These are phyloP conservation scores for Pocillopora meandrina DNA, from an alignment of 92 coral and sea anemone species.

Conservation along the genomic window DNA sequence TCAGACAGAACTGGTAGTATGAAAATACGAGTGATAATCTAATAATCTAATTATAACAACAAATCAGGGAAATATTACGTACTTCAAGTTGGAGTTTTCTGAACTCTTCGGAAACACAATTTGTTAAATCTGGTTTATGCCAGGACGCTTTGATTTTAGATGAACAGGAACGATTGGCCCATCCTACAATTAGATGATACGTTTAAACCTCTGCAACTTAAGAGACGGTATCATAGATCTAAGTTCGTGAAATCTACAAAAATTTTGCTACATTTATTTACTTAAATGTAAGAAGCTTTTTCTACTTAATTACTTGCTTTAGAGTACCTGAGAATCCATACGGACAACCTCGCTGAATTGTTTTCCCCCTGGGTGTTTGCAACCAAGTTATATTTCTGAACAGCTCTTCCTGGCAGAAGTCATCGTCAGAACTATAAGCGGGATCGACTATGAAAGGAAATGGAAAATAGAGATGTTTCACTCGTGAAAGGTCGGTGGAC, in stretches of 20 bases:
- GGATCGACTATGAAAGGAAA: conserved; percentile 30
- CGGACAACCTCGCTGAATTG: conserved; percentile 53
- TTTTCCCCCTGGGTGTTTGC: conserved; percentile 59
- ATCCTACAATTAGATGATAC: not conserved
- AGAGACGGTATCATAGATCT: not conserved
- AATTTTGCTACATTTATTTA: too few relatives aligned
- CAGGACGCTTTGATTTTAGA: conserved; percentile 60
- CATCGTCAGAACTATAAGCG: conserved; percentile 16
- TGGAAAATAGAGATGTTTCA: too few relatives aligned
- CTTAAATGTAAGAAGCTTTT: too few relatives aligned
- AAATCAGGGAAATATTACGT: not conserved
- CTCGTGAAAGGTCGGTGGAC: too few relatives aligned
- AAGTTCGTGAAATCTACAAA: too few relatives aligned
- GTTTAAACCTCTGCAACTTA: not conserved
- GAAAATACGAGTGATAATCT: too few relatives aligned
- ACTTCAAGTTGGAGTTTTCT: not conserved
- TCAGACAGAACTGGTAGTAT: too few relatives aligned
- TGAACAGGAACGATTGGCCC: conserved; percentile 24
- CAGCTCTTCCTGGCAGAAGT: conserved; percentile 58
- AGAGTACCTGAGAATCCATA: conserved; percentile 60
- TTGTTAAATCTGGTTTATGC: conserved; percentile 72
- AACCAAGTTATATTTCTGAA: conserved; percentile 66
- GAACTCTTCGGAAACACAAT: conserved; percentile 45
- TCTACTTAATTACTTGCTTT: not conserved
- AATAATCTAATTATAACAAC: too few relatives aligned